A percentile compares a stretch with the other conserved stretches of the same genome.
Evolutionary conservation across 2,113 vertebrate genomes (phyloP).

Genomic region (Alexandromys fortis): DNA sequence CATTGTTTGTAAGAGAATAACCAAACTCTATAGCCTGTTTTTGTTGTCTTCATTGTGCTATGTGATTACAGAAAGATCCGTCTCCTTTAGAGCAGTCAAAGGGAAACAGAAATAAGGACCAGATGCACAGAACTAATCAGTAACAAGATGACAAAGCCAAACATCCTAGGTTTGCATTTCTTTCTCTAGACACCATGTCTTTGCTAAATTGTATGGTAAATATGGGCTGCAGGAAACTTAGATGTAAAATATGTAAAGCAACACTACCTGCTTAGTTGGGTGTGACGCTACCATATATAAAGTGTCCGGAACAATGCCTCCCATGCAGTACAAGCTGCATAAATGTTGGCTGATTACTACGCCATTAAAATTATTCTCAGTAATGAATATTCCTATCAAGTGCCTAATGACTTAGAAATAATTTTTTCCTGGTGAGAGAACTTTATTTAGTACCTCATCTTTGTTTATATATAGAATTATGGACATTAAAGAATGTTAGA

Average conservation of each 20-base stretch:
- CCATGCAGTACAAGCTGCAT: not conserved
- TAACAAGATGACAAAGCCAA: not conserved
- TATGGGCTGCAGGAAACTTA: not conserved
- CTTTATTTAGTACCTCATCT: not conserved
- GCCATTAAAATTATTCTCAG: constrained; percentile 5
- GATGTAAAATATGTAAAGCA: not conserved
- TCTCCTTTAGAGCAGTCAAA: not conserved
- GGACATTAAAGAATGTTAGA: constrained; percentile 14
- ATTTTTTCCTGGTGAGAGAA: constrained; percentile 3
- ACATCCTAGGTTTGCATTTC: not conserved
- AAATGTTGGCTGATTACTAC: not conserved
- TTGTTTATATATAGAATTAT: constrained; percentile 12
- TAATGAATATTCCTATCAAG: constrained; percentile 12
- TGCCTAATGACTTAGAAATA: constrained; percentile 13
- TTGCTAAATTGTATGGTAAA: not conserved
- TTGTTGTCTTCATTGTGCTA: not conserved
- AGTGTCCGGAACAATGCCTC: not conserved
- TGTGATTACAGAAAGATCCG: not conserved
- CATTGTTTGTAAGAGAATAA: constrained; percentile 36
- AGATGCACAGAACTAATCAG: not conserved
- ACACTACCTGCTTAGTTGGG: not conserved
- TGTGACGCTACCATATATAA: not conserved
- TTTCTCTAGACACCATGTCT: not conserved
- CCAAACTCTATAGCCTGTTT: not conserved
- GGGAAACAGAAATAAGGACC: not conserved